phyloP scores from a whole-genome alignment of 2,113 vertebrate genomes.

The Vulpes vulpes region DNA sequence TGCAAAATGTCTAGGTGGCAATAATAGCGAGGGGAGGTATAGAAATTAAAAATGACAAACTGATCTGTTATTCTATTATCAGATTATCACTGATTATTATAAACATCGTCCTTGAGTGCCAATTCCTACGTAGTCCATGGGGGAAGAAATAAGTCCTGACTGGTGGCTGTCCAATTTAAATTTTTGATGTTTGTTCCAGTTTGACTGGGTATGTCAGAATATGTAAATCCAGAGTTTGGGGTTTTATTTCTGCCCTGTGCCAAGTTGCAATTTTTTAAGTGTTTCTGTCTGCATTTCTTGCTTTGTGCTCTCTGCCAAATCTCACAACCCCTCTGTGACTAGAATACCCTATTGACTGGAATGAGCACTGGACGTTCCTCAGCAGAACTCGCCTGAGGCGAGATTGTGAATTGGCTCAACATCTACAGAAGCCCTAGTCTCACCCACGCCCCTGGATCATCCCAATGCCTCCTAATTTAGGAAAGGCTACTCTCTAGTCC shows the following conservation, averaged over 20 bases:
- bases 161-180: conserved; percentile 43
- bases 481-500: neutral
- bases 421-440: neutral
- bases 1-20: conserved; percentile 57
- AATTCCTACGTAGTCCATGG: neutral
- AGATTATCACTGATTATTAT: conserved; percentile 63
- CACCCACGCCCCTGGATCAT: neutral
- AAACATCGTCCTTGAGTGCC: conserved; percentile 35
- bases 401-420: neutral
- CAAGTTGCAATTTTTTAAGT: conserved; percentile 46
- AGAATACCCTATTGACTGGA: conserved; percentile 59
- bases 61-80: conserved; percentile 64
- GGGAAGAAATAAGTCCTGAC: conserved; percentile 40
- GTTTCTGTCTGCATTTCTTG: conserved; percentile 53
- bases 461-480: neutral
- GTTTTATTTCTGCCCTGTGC: conserved; percentile 49
- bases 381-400: conserved; percentile 5
- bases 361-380: neutral
- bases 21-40: conserved; percentile 34
- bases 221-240: conserved; percentile 13
- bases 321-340: conserved; percentile 37
- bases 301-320: conserved; percentile 58
- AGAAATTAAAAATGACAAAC: conserved; percentile 77
- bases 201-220: neutral
- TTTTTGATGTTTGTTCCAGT: conserved; percentile 40